phyloP scores from a whole-genome alignment of 2,797 vertebrate species.

The Cheirogaleus major region DNA sequence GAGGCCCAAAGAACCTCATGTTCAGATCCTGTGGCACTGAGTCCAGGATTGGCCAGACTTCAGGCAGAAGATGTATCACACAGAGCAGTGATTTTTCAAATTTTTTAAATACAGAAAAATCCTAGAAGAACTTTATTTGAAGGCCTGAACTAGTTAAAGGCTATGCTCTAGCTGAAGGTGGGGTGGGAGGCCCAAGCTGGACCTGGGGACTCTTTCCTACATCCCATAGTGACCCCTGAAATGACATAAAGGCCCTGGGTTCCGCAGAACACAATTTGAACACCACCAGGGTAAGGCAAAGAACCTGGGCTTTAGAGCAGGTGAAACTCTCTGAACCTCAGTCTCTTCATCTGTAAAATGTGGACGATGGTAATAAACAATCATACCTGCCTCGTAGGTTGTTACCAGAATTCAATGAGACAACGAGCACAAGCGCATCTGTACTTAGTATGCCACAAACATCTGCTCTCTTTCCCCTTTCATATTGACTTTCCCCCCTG shows the following conservation, averaged over 20 bases:
- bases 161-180: background rate
- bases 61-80: background rate
- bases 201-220: too few relatives aligned
- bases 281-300: background rate
- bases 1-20: background rate
- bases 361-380: background rate
- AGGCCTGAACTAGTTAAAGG: background rate
- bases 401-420: background rate
- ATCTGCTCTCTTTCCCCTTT: background rate
- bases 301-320: background rate
- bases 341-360: background rate
- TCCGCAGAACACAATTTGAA: background rate
- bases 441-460: fast-evolving
- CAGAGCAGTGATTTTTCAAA: background rate
- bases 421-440: background rate
- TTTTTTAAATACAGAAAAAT: background rate
- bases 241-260: background rate
- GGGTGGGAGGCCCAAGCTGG: background rate
- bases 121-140: background rate
- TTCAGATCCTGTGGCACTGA: background rate
- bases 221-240: background rate
- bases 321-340: background rate
- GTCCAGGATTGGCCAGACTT: background rate
- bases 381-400: background rate
- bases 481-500: background rate